Evolutionary conservation across 2,797 vertebrate species (phyloP).

Genomic region (Artibeus lituratus): DNA sequence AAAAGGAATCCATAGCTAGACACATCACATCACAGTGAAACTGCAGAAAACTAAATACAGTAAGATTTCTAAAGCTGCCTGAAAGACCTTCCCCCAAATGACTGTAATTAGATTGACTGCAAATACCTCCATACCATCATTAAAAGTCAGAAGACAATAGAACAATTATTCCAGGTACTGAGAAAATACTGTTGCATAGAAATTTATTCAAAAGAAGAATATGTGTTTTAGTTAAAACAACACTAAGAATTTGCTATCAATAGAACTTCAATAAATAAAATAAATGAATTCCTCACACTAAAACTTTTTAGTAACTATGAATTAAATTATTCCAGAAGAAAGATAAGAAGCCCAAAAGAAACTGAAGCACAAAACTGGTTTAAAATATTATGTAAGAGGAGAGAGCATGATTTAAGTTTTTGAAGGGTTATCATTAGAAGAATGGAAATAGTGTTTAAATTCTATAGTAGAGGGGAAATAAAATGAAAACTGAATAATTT

Average conservation of each 20-base stretch:
- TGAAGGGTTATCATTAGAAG: background rate
- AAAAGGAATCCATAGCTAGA: background rate
- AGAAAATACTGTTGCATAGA: background rate
- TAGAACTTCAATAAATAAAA: background rate
- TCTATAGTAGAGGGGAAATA: background rate
- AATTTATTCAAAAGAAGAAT: background rate
- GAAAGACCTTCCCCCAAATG: background rate
- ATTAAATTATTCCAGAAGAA: background rate
- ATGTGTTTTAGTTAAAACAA: conserved; percentile 22
- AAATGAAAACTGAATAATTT: background rate
- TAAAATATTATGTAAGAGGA: background rate
- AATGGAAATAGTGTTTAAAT: background rate
- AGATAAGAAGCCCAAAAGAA: background rate
- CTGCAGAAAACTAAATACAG: background rate
- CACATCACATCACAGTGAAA: background rate
- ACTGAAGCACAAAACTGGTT: background rate
- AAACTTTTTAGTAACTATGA: background rate
- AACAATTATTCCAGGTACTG: background rate
- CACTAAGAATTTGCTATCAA: background rate
- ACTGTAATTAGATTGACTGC: background rate
- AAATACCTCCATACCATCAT: background rate
- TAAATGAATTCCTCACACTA: background rate
- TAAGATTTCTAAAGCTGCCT: background rate
- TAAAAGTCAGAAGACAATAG: background rate
- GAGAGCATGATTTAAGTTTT: background rate